Conservation (phyloP, 2,797 vertebrate species). For the Remorina albescens region DNA sequence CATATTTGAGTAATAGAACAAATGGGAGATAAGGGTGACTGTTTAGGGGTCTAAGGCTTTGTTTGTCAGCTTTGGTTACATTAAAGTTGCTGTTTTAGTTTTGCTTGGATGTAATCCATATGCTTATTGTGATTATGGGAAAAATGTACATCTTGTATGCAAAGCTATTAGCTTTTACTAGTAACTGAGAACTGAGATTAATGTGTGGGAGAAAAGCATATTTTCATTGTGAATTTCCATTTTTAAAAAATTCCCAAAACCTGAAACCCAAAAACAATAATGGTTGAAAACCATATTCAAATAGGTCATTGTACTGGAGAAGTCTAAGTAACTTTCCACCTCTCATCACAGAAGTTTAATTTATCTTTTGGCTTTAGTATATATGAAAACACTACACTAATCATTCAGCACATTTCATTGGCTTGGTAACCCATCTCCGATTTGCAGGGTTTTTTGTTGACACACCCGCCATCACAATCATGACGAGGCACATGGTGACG, state of each 20-base stretch:
- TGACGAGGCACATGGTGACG: slow-evolving; percentile 63
- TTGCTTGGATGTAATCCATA: not conserved
- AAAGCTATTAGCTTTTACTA: slow-evolving; percentile 6
- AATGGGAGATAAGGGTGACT: not conserved
- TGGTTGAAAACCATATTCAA: slow-evolving; percentile 36
- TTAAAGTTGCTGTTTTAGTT: not conserved
- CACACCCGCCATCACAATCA: slow-evolving; percentile 56
- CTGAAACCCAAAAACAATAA: slow-evolving; percentile 45
- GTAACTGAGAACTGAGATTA: slow-evolving; percentile 1
- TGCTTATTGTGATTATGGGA: slow-evolving; percentile 5
- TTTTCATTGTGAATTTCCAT: slow-evolving; percentile 26
- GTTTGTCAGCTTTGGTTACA: not conserved
- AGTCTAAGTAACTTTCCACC: slow-evolving; percentile 42
- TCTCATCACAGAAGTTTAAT: slow-evolving; percentile 45
- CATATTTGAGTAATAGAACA: not conserved
- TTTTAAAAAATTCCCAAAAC: slow-evolving; percentile 8
- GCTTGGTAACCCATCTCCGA: slow-evolving; percentile 41
- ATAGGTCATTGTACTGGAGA: slow-evolving; percentile 27
- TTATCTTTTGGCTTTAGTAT: slow-evolving; percentile 57
- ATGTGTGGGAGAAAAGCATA: slow-evolving; percentile 3
- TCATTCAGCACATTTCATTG: slow-evolving; percentile 63
- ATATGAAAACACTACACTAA: slow-evolving; percentile 52
- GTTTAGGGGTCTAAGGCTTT: not conserved
- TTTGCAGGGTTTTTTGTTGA: slow-evolving; percentile 57
- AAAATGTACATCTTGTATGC: slow-evolving; percentile 6